Evolutionary conservation across 2,888 invertebrate genomes (phyloP).

Genomic region (Himalopsyche kuldschensis): DNA sequence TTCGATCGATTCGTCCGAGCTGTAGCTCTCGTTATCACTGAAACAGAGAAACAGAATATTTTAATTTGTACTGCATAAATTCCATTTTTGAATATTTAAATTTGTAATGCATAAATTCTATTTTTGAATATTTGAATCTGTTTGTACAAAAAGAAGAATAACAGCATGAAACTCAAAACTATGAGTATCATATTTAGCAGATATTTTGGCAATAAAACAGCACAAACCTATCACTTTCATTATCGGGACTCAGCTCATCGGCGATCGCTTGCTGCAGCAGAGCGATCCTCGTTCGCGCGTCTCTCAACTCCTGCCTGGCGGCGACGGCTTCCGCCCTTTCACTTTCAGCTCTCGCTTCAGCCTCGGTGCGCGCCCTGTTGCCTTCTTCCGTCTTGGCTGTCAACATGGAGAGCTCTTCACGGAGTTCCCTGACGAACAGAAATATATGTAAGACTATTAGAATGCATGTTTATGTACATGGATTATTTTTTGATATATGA

Average conservation of each 20-base stretch:
- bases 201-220: conserved; percentile 15
- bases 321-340: conserved; percentile 72
- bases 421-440: conserved; percentile 62
- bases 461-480: too few species aligned
- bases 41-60: too few species aligned
- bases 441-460: not conserved
- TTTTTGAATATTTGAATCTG: too few species aligned
- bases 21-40: conserved; percentile 67
- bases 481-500: too few species aligned
- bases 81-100: too few species aligned
- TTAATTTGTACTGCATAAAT: too few species aligned
- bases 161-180: too few species aligned
- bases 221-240: conserved; percentile 66
- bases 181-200: not conserved
- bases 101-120: too few species aligned
- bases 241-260: conserved; percentile 75
- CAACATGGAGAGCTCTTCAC: conserved; percentile 75
- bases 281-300: conserved; percentile 86
- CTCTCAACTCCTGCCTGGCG: conserved; percentile 77
- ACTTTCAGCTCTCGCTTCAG: conserved; percentile 73
- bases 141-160: too few species aligned
- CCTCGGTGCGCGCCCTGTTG: conserved; percentile 70
- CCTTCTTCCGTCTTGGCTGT: conserved; percentile 77
- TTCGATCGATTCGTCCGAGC: conserved; percentile 67
- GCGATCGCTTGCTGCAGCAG: conserved; percentile 92